Conservation (phyloP, 2,113 vertebrate genomes). For the Gopherus flavomarginatus region DNA sequence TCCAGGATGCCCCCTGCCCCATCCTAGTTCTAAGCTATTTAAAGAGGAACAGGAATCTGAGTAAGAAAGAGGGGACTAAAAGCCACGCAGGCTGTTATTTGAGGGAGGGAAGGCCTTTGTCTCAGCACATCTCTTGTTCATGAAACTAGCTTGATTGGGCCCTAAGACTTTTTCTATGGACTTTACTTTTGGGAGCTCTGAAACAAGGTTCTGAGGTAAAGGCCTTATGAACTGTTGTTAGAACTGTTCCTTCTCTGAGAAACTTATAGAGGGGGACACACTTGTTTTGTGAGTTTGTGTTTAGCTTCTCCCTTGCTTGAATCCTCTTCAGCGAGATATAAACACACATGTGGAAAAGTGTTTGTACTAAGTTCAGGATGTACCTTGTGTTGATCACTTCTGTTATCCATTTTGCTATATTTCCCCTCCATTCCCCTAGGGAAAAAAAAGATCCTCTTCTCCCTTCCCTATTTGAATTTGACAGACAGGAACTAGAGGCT, state of each 20-base stretch:
- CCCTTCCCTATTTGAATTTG: background rate
- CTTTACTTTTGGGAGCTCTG: too few species aligned
- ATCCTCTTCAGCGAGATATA: background rate
- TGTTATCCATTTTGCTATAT: background rate
- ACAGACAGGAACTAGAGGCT: background rate
- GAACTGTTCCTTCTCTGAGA: background rate
- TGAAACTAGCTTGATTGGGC: background rate
- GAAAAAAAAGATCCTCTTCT: background rate
- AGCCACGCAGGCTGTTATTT: background rate
- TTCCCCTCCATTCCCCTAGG: fast-evolving
- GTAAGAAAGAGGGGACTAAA: background rate
- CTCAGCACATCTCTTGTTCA: background rate
- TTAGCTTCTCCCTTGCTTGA: background rate
- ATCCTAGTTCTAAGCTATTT: background rate
- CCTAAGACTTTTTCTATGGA: too few species aligned
- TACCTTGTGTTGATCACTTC: background rate
- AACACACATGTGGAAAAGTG: slow-evolving; percentile 6
- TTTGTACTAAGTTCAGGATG: background rate
- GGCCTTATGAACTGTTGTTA: background rate
- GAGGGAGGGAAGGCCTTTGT: background rate
- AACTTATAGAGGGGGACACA: background rate
- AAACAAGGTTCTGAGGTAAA: background rate
- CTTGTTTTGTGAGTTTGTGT: background rate
- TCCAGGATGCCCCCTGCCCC: background rate
- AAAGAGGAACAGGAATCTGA: background rate